Evolutionary conservation across 2,888 invertebrate genomes (phyloP), one percentile per base, ranked within the genome.

Genomic region (Branchipolynoe longqiensis): DNA sequence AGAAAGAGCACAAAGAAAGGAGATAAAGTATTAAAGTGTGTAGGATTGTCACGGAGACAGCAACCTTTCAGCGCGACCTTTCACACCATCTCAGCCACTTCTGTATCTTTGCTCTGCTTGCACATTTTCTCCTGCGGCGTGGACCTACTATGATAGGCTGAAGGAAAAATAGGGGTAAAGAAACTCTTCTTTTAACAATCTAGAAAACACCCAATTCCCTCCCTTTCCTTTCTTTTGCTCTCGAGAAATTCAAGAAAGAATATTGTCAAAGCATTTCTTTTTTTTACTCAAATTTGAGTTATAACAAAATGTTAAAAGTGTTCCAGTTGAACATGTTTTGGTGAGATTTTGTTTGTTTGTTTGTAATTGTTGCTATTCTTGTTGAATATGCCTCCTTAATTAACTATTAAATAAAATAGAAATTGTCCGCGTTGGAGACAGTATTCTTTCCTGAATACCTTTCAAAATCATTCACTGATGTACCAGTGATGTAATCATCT

Each of bases 121-220:
- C 78, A 41, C 41, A 48, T 48, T 33, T 78, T 31, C 78, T 78
- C 41, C 54, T 54, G 78, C 48, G 48, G 78, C 78, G 78, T 78
- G 78, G 78, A 78, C 28, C 41, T 73, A 38, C 73, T 48, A n/a
- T 78, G 31, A 48, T 78, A 78, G 78, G 78, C 78, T 48, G 78
- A 78, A 78, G 78, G 78, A 78, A 78, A 78, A 78, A 78, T 78
- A 78, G 78, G 78, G 78, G 78, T 78, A 78, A 78, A 25, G 54
- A 41, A 48, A 48, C 78, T 78, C 78, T 78, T 78, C 78, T 54
- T 78, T 69, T 38, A 69, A 69, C 38, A 69, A 69, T 69, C 69
- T 78, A 78, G 48, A 78, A 48, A 48, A 41, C 41, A 22, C 41
- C 74, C 74, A 74, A n/a, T n/a, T 25, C 2, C 78, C 54, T 48